A percentile compares a stretch with the other conserved stretches of the same genome.
Conservation (phyloP, 2,113 vertebrate species). For the Takifugu bimaculatus region DNA sequence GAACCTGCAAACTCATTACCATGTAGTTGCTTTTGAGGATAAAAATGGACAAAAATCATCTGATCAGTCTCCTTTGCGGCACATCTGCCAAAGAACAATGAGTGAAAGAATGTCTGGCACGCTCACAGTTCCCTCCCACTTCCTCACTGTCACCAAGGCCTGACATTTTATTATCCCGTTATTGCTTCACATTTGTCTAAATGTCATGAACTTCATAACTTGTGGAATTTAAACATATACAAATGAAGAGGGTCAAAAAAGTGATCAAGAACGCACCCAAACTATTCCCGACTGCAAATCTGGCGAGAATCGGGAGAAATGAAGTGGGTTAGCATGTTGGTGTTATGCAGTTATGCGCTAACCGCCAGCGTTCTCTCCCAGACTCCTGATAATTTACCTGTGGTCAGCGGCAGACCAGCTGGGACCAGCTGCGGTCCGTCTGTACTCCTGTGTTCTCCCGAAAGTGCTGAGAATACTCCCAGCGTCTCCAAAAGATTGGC, state of each 20-base stretch:
- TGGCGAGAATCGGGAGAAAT: constrained; percentile 1
- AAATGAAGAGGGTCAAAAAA: neutral
- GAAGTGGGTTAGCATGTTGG: neutral
- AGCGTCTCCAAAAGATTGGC: neutral
- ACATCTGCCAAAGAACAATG: no score
- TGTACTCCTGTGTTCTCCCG: constrained; percentile 40
- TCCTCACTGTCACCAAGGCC: constrained; percentile 31
- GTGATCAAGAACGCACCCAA: constrained; percentile 33
- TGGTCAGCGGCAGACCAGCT: constrained; percentile 44
- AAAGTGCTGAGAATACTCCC: constrained; percentile 19
- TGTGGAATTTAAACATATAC: no score
- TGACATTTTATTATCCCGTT: constrained; percentile 16
- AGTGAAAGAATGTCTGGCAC: no score
- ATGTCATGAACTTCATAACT: constrained; percentile 20
- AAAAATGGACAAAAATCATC: no score
- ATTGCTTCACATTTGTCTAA: constrained; percentile 2
- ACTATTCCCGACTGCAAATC: constrained; percentile 16
- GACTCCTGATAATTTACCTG: constrained; percentile 55
- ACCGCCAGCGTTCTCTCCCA: constrained; percentile 51
- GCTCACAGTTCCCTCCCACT: constrained; percentile 17
- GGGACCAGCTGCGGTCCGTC: constrained; percentile 50
- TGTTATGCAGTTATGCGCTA: constrained; percentile 57
- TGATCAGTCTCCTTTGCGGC: no score
- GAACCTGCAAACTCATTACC: no score
- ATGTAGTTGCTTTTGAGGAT: no score